Evolutionary conservation across 2,113 vertebrate species (phyloP).

Genomic region (Sinocyclocheilus anshuiensis): DNA sequence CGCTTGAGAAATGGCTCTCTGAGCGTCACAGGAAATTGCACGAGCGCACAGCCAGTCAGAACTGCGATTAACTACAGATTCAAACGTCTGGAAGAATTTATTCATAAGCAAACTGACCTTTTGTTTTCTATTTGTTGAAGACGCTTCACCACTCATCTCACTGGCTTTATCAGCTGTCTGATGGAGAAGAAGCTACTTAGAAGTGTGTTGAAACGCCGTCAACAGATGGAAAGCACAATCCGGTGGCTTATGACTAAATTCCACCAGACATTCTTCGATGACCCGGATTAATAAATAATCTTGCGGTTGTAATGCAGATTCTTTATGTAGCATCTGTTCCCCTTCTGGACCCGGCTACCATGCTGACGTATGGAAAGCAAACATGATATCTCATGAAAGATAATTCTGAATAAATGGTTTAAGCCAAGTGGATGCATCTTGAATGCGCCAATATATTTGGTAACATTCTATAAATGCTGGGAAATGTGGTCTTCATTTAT

Average conservation of each 20-base stretch:
- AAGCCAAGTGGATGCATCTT: background rate
- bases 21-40: slow-evolving; percentile 37
- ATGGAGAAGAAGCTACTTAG: background rate
- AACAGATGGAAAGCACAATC: slow-evolving; percentile 27
- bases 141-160: background rate
- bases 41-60: background rate
- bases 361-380: slow-evolving; percentile 6
- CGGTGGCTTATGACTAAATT: slow-evolving; percentile 17
- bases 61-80: background rate
- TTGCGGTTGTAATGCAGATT: slow-evolving; percentile 4
- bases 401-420: background rate
- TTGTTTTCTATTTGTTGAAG: slow-evolving; percentile 20
- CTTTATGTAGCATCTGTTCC: slow-evolving; percentile 25
- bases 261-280: background rate
- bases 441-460: too few relatives aligned
- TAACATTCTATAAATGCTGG: too few relatives aligned
- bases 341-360: slow-evolving; percentile 15
- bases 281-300: slow-evolving; percentile 26
- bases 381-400: slow-evolving; percentile 18
- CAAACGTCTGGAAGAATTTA: slow-evolving; percentile 8
- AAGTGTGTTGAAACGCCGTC: background rate
- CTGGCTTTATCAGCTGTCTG: slow-evolving; percentile 13
- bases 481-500: too few relatives aligned
- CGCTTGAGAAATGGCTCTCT: background rate
- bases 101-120: slow-evolving; percentile 42